Base-by-base conservation (phyloP, 1,140 invertebrate species). In the Hydropsyche tenuis region DNA sequence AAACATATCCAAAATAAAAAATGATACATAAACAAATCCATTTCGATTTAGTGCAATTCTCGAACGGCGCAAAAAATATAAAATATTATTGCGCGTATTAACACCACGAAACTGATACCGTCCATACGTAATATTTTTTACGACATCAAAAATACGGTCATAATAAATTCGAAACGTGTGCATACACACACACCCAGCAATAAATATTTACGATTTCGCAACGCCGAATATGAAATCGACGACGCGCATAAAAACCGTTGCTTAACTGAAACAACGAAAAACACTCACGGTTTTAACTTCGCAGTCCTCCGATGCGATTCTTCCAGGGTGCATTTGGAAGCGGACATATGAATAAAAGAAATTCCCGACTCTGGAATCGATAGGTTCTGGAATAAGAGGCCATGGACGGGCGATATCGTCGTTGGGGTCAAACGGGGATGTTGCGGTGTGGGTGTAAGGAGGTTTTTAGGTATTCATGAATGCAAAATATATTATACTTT, bases 401-500 rank as follows among this genome's bases (percentile, higher is more conserved):
- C n/a, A n/a, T n/a, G n/a, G n/a, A n/a, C n/a, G n/a, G n/a, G n/a
- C n/a, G n/a, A 64, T 53, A 73, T 65, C 42, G 60, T 43, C 60
- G 14, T 9, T 9, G 48, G 16, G 53, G 53, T 56, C 20, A 16
- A 6, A 53, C 9, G 45, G 56, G 56, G 62, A 45, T 12, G n/a
- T n/a, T 23, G 53, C 22, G 62, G 42, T n/a, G 20, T n/a, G 43
- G 53, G 62, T 16, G 71, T 73, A 73, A 73, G 56, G 42, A 14
- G 23, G 60, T 43, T 73, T 66, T 73, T 43, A 65, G 62, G 51
- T 73, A 73, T 73, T 73, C 71, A 73, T 65, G 63, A 73, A 65
- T 73, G 71, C 37, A 62, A 65, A 73, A 51, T 73, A 73, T 62
- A 73, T 73, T 73, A 73, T 62, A 73, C 65, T 73, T 65, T 70